Base-by-base conservation (phyloP, 2,888 invertebrate genomes). In the Suillia variegata region DNA sequence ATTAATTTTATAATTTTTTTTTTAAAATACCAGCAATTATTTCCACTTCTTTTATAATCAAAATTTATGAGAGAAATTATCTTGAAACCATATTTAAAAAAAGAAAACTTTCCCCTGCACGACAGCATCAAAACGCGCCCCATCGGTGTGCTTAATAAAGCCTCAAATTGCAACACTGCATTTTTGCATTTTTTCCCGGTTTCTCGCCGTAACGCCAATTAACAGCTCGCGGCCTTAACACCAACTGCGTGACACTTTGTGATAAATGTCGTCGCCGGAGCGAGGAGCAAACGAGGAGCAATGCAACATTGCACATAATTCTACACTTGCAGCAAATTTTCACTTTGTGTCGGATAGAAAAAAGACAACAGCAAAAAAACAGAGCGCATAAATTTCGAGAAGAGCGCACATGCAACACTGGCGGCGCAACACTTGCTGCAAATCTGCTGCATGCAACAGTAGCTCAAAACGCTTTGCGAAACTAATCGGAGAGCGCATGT, bases 401-500 rank as follows among this genome's bases (percentile, higher is more conserved):
- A 26, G 26, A 26, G 26, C 26, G 26, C 5, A 26, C 47, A 18
- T 38, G 26, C 17, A n/a, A 38, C n/a, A 38, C 49, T 8, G 17
- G 22, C 33, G 34, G 12, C 18, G 33, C 55, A 47, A 38, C 45
- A 51, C 38, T 13, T 45, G 54, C 59, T 51, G 47, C 52, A 45
- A 48, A 24, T 45, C 12, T 13, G 38, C 34, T n/a, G n/a, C 20
- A 6, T 18, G 49, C 59, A 59, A 58, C 62, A 56, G 63, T 59
- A 64, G 50, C 38, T 20, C 2, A 38, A 13, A 8, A 42, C 42
- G 21, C 42, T n/a, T 33, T 6, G 12, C 26, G 15, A 33, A 5
- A 26, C 50, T 17, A 20, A n/a, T 22, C 33, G 53, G 33, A 34
- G 33, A 34, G 33, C 17, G n/a, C 67, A 72, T 72, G 72, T 66